Evolutionary conservation across 2,888 invertebrate species (phyloP), one percentile per base, ranked within the genome.

Genomic region (Standfussiana lucernea): DNA sequence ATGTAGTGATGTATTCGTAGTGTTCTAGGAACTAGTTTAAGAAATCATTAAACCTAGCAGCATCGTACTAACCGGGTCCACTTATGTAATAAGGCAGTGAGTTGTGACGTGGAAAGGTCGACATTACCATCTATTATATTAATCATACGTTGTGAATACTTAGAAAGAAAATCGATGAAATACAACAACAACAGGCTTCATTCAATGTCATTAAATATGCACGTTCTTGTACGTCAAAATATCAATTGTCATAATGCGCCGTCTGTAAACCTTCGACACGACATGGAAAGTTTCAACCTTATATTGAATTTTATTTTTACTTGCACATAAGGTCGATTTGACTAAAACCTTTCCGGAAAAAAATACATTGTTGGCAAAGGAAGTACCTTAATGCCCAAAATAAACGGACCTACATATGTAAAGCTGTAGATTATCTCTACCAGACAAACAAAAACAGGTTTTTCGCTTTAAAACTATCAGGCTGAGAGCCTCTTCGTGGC

Each of bases 91-190:
- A 67, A 35, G 21, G 21, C 71, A 35, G 59, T 24, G 4, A 18
- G 10, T 37, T 28, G 47, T 45, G 24, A 50, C 69, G 56, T 75
- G 13, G 62, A 70, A 79, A 79, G 67, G 75, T 62, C 66, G 21
- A 0, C 53, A 32, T 67, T 72, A 32, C 28, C 56, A 77, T 75
- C 24, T 64, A 62, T 56, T 67, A 68, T 32, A 66, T 75, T 79
- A 75, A 73, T 73, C 56, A 73, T 71, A 75, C 40, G 56, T 40
- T 62, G 68, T 35, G 77, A 73, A 80, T 83, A 56, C 71, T 53
- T 77, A 59, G 50, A 75, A 86, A 80, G 75, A 72, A 84, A 86
- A 80, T 80, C 84, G 35, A 86, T 86, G 42, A 10, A 50, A n/a
- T n/a, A n/a, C n/a, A n/a, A n/a, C n/a, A n/a, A 73, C 28, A 37